Evolutionary conservation across 2,113 vertebrate genomes (phyloP).

Genomic region (Hucho hucho): DNA sequence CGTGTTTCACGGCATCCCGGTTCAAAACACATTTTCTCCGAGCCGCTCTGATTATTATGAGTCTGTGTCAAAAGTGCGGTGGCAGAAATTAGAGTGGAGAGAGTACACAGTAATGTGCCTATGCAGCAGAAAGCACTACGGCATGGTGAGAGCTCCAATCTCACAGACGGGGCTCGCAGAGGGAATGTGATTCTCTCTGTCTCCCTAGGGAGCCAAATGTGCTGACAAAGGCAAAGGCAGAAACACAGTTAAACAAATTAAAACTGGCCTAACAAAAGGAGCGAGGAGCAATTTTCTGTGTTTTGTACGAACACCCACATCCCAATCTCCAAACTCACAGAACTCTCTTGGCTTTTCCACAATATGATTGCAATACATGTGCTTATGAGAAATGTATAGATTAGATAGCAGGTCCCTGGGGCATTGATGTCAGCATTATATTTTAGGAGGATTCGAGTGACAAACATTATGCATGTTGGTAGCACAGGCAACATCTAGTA

Average conservation of each 20-base stretch:
- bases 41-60: too few species aligned
- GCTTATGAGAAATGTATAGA: too few species aligned
- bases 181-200: conserved; percentile 1
- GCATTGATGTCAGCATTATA: too few species aligned
- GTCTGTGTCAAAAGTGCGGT: not conserved
- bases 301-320: conserved; percentile 36
- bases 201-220: conserved; percentile 35
- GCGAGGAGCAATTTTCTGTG: conserved; percentile 40
- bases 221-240: conserved; percentile 36
- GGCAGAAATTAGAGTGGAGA: not conserved
- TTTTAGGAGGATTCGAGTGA: not conserved
- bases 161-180: conserved; percentile 13
- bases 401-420: too few species aligned
- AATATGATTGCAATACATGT: too few species aligned
- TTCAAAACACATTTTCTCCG: too few species aligned
- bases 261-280: conserved; percentile 50
- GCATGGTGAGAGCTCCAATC: conserved; percentile 8
- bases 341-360: too few species aligned
- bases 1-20: too few species aligned
- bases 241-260: conserved; percentile 40
- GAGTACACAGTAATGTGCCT: conserved; percentile 26
- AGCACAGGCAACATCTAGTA: too few species aligned
- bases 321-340: too few species aligned
- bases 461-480: too few species aligned
- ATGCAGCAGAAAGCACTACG: conserved; percentile 40